Evolutionary conservation across 2,888 invertebrate species (phyloP).

Genomic region (Drosophila prostipennis): DNA sequence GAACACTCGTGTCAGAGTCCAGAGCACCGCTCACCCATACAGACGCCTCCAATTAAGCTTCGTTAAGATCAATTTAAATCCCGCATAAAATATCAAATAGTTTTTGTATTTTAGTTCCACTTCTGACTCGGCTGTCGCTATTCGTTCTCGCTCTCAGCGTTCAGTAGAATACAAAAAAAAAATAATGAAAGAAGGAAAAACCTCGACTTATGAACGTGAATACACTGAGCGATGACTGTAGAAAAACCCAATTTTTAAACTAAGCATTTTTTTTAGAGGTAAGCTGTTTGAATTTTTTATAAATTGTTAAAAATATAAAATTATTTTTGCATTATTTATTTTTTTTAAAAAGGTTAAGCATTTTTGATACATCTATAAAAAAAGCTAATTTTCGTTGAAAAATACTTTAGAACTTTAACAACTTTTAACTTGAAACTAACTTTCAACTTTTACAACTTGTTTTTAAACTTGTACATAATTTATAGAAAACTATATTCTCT

Average conservation of each 20-base stretch:
- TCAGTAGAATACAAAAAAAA: conserved; percentile 19
- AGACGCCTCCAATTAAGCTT: conserved; percentile 84
- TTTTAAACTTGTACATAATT: too few relatives aligned
- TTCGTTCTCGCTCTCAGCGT: conserved; percentile 51
- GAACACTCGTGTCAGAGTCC: conserved; percentile 63
- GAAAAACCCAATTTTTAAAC: background rate
- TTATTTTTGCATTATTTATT: background rate
- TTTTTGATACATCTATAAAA: too few relatives aligned
- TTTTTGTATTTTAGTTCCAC: conserved; percentile 79
- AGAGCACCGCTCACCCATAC: conserved; percentile 80
- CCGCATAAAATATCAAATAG: conserved; percentile 84
- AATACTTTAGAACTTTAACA: too few relatives aligned
- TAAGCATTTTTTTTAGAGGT: background rate
- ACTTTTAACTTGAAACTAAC: too few relatives aligned
- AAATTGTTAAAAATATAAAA: background rate
- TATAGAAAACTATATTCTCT: too few relatives aligned
- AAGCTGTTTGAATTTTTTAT: background rate
- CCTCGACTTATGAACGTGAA: conserved; percentile 21
- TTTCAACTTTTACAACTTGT: too few relatives aligned
- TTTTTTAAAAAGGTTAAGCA: too few relatives aligned
- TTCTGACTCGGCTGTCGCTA: conserved; percentile 60
- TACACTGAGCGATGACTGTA: conserved; percentile 1
- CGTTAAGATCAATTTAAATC: conserved; percentile 85
- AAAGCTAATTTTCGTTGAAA: too few relatives aligned
- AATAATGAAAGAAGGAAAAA: conserved; percentile 15